Conservation (phyloP, 2,888 invertebrate species). For the Cremastinae sp. region DNA sequence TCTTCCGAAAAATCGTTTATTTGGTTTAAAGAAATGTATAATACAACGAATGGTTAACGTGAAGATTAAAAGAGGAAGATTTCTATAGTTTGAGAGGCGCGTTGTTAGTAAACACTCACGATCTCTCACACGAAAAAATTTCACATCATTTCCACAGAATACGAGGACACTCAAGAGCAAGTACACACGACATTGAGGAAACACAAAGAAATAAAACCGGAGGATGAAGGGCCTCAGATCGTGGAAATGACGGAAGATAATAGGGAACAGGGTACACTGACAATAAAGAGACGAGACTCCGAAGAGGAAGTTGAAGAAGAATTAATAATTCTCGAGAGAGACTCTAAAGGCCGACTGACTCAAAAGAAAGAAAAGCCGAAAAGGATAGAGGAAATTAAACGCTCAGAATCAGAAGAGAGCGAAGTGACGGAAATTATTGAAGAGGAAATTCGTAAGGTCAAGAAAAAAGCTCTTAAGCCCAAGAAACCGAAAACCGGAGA, state of each 20-base stretch:
- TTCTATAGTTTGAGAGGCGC: constrained; percentile 46
- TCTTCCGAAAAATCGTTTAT: constrained; percentile 29
- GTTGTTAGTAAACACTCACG: constrained; percentile 53
- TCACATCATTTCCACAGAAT: constrained; percentile 80
- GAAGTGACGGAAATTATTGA: constrained; percentile 64
- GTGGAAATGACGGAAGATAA: constrained; percentile 73
- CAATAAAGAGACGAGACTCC: constrained; percentile 6
- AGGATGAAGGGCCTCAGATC: constrained; percentile 72
- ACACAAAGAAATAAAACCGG: constrained; percentile 76
- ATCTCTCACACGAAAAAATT: constrained; percentile 76
- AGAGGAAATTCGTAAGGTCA: constrained; percentile 77
- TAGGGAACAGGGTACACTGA: constrained; percentile 76
- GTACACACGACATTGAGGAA: constrained; percentile 78
- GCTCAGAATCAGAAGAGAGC: constrained; percentile 50
- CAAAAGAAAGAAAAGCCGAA: constrained; percentile 67
- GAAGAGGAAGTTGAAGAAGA: constrained; percentile 68
- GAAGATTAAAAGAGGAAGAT: constrained; percentile 6
- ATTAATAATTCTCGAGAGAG: constrained; percentile 70
- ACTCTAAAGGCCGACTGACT: constrained; percentile 69
- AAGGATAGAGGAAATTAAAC: constrained; percentile 56
- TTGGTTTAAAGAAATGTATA: neutral
- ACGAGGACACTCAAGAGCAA: constrained; percentile 79
- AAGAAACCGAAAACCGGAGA: constrained; percentile 79
- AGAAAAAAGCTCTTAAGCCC: constrained; percentile 78
- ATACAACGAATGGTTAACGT: constrained; percentile 1